Evolutionary conservation across 2,888 invertebrate species (phyloP).

Genomic region (Dysmachus trigonus): DNA sequence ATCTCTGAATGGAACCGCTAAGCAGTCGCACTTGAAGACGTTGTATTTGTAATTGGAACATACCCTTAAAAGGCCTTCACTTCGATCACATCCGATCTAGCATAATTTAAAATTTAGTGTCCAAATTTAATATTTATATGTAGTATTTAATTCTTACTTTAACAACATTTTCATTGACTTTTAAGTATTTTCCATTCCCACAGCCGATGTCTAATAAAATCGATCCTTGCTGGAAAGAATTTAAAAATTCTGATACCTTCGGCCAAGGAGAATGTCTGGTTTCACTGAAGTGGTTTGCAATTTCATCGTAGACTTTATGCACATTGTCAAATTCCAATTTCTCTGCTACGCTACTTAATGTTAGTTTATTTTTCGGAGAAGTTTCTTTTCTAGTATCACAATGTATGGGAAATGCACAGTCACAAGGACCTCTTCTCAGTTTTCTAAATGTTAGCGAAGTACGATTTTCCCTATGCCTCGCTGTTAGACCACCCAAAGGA

Average conservation of each 20-base stretch:
- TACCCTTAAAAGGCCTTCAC: constrained; percentile 74
- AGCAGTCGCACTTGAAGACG: constrained; percentile 80
- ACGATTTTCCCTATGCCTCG: constrained; percentile 68
- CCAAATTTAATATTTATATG: neutral
- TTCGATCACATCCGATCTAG: constrained; percentile 84
- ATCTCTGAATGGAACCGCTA: constrained; percentile 76
- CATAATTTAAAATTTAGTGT: constrained; percentile 40
- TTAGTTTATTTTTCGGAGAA: neutral
- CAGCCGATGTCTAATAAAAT: constrained; percentile 92
- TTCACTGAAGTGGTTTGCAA: constrained; percentile 93
- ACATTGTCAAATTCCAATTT: constrained; percentile 80
- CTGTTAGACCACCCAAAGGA: constrained; percentile 67
- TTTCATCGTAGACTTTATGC: constrained; percentile 90
- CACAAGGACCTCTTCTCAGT: constrained; percentile 66
- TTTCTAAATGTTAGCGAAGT: constrained; percentile 89
- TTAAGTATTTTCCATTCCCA: constrained; percentile 97
- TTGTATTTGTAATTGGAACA: constrained; percentile 71
- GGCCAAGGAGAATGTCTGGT: constrained; percentile 97
- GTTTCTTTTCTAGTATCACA: constrained; percentile 71
- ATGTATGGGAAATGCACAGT: constrained; percentile 70
- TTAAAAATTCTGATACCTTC: constrained; percentile 81
- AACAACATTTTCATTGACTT: constrained; percentile 68
- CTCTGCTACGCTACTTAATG: constrained; percentile 66
- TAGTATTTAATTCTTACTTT: constrained; percentile 66
- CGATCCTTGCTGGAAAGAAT: constrained; percentile 72